Percentiles rank a stretch among this genome's conserved stretches.
Conservation (phyloP, 2,797 vertebrate species). For the Heliangelus exortis region DNA sequence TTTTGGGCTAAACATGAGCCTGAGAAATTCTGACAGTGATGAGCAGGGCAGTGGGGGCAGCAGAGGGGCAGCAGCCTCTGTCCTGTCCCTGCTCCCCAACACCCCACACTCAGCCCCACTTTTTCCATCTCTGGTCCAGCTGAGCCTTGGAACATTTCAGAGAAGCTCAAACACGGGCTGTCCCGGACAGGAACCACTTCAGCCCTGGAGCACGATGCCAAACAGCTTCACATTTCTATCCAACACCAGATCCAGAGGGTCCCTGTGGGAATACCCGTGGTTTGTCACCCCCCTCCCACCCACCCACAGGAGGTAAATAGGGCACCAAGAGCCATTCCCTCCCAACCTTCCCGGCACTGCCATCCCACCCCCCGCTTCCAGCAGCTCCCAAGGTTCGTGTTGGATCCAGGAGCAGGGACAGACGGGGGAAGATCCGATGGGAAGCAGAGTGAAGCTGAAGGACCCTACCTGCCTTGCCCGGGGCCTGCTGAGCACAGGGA, state of each 20-base stretch:
- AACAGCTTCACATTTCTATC: background rate
- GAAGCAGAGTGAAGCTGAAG: background rate
- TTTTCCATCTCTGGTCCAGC: background rate
- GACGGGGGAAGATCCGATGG: accelerated
- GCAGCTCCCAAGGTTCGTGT: background rate
- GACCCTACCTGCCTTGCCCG: slow-evolving; percentile 54
- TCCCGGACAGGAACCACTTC: background rate
- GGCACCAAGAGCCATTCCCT: background rate
- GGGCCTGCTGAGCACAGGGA: background rate
- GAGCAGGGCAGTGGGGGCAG: background rate
- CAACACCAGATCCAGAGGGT: background rate
- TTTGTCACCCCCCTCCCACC: accelerated
- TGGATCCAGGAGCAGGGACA: accelerated
- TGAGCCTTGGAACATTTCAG: background rate
- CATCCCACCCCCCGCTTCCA: background rate
- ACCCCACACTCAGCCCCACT: background rate
- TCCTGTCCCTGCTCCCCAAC: too few relatives aligned
- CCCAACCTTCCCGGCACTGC: background rate
- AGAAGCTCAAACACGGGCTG: background rate
- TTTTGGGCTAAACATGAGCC: background rate
- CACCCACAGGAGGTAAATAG: accelerated
- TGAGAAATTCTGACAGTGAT: too few relatives aligned
- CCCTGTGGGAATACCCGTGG: accelerated
- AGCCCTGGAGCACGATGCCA: accelerated
- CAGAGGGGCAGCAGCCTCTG: too few relatives aligned